phyloP scores from a whole-genome alignment of 2,113 vertebrate genomes.

The Callospermophilus lateralis region DNA sequence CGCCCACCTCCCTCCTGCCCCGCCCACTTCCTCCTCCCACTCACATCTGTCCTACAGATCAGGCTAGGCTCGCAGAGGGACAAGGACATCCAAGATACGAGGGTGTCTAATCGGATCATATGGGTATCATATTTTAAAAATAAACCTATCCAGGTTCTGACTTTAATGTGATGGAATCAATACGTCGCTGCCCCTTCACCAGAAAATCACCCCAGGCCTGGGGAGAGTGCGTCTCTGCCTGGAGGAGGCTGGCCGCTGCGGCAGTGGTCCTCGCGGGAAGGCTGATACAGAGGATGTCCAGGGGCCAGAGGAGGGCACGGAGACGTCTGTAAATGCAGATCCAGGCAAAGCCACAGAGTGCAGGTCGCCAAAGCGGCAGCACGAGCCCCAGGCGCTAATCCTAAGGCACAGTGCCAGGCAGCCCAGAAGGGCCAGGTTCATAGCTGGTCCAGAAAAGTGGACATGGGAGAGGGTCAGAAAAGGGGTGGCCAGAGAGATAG shows the following conservation, averaged over 20 bases:
- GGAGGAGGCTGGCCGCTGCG: neutral
- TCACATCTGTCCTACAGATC: neutral
- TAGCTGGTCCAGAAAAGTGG: neutral
- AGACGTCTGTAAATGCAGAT: neutral
- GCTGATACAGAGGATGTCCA: no score
- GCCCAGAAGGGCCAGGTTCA: neutral
- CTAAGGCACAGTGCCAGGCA: no score
- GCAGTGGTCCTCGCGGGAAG: neutral
- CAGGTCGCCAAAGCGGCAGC: neutral
- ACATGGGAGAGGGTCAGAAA: neutral
- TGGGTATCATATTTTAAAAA: neutral
- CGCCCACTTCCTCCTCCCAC: neutral
- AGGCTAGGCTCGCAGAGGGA: neutral
- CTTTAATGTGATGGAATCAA: neutral
- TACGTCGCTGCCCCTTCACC: neutral
- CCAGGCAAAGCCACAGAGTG: neutral
- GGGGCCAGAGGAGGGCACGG: neutral
- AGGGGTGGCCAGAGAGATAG: no score
- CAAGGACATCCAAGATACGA: neutral
- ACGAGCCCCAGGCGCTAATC: neutral
- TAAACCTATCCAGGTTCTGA: neutral
- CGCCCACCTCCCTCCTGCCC: neutral
- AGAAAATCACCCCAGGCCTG: neutral
- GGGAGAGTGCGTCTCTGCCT: neutral
- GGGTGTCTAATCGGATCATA: neutral